A percentile compares a stretch with the other conserved stretches of the same genome.
phyloP scores from a whole-genome alignment of 1,140 invertebrate species.

The Drosophila rufa region DNA sequence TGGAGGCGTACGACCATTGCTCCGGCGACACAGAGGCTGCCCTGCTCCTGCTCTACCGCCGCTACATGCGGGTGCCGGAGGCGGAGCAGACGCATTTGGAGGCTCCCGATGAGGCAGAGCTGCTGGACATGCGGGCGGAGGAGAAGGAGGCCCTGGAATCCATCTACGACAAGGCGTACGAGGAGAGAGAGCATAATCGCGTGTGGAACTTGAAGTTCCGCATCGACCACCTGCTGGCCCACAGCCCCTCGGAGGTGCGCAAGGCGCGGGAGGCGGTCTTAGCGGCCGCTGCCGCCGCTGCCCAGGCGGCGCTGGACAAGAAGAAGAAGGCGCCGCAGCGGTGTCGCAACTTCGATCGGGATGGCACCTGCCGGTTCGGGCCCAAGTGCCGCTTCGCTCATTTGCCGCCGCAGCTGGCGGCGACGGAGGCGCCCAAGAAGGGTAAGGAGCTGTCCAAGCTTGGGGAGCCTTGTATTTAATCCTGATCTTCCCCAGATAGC shows the following conservation, averaged over 20 bases:
- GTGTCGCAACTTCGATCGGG: constrained; percentile 89
- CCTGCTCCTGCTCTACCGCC: constrained; percentile 88
- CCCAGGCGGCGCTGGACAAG: constrained; percentile 65
- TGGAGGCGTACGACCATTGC: constrained; percentile 89
- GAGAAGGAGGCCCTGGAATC: constrained; percentile 90
- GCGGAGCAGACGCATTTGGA: constrained; percentile 50
- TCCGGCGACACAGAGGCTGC: constrained; percentile 88
- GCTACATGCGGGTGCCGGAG: constrained; percentile 86
- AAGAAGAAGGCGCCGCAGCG: constrained; percentile 86
- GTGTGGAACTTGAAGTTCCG: constrained; percentile 89
- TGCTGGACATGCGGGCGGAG: constrained; percentile 88
- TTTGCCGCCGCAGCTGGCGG: constrained; percentile 85
- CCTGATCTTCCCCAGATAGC: constrained; percentile 19
- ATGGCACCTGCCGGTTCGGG: constrained; percentile 89
- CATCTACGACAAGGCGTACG: constrained; percentile 90
- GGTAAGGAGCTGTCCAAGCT: neutral
- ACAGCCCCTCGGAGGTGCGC: constrained; percentile 86
- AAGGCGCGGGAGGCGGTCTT: constrained; percentile 85
- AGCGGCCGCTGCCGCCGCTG: constrained; percentile 45
- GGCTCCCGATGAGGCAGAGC: constrained; percentile 84
- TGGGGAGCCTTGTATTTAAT: too few relatives aligned
- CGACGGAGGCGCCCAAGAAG: constrained; percentile 49
- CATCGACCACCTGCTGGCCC: constrained; percentile 88
- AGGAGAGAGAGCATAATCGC: constrained; percentile 88
- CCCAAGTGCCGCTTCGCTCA: constrained; percentile 91